Conservation (phyloP, 2,888 invertebrate species). For the Agrotis exclamationis region DNA sequence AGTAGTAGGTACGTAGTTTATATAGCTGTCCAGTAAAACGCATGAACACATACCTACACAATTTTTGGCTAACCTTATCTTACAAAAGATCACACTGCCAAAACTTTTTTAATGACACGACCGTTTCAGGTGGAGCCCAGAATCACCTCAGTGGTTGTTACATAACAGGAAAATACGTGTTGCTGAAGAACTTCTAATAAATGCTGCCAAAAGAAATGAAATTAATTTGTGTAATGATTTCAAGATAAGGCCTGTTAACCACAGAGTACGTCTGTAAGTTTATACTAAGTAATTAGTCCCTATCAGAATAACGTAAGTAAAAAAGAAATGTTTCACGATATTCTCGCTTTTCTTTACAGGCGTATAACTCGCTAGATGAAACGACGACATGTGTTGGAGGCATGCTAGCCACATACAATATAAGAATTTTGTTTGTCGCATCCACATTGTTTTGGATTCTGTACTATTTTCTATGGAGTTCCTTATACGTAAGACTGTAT, state of each 20-base stretch:
- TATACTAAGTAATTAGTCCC: slow-evolving; percentile 45
- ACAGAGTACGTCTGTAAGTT: slow-evolving; percentile 84
- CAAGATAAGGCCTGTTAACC: slow-evolving; percentile 86
- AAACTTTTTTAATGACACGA: slow-evolving; percentile 11
- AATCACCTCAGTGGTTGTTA: slow-evolving; percentile 88
- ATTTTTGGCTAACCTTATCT: background rate
- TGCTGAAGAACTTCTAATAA: slow-evolving; percentile 80
- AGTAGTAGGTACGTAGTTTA: background rate
- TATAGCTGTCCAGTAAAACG: background rate
- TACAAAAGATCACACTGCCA: background rate
- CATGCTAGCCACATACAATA: slow-evolving; percentile 78
- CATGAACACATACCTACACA: background rate
- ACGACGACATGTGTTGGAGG: slow-evolving; percentile 79
- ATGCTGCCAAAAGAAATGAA: slow-evolving; percentile 80
- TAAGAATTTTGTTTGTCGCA: slow-evolving; percentile 72
- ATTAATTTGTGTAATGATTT: slow-evolving; percentile 81
- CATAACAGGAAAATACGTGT: slow-evolving; percentile 78
- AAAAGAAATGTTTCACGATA: background rate
- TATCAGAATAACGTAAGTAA: background rate
- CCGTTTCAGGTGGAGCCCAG: slow-evolving; percentile 81
- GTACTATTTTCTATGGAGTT: slow-evolving; percentile 79
- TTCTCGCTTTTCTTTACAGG: slow-evolving; percentile 74
- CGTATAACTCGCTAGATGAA: slow-evolving; percentile 82
- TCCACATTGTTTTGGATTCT: slow-evolving; percentile 77
- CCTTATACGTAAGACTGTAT: slow-evolving; percentile 78